Base-by-base conservation (phyloP, 2,113 vertebrate genomes). In the Poecile atricapillus region DNA sequence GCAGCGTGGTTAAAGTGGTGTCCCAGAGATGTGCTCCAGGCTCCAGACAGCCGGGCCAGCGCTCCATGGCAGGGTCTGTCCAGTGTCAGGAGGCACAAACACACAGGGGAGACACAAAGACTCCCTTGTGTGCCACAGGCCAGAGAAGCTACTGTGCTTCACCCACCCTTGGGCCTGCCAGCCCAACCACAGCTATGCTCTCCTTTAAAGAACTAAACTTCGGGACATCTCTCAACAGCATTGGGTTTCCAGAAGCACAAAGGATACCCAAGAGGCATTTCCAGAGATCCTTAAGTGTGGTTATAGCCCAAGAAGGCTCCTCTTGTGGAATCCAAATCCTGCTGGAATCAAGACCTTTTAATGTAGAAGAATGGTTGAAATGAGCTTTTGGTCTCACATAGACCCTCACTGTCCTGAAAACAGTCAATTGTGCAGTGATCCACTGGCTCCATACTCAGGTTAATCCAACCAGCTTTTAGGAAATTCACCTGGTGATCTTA, bases 221-320 rank as follows among this genome's bases (percentile, higher is more conserved):
- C 3, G 0, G 71, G 59, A 86, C 79, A 31, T 70, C 64, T 77
- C 56, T 81, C 69, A 47, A 31, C 1, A 11, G 60, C 47, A 5
- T 10, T 60, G 52, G 33, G 27, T 94, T 93, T 93, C 80, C 73
- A 95, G 86, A 93, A 93, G 64, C 64, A 93, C 95, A 90, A 93
- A 90, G 62, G 85, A 64, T 41, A 52, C 73, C 89, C 93, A 64
- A 46, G 25, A 83, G 91, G 91, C 35, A 0, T 81, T 93, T 94
- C 86, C 93, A 94, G 89, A 84, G 35, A 83, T 84, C 64, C 83
- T 92, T 49, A 93, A 94, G 89, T 94, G 91, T 96, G 94, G 88
- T 96, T 87, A 63, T 37, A 77, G 58, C 49, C 79, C 56, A 80
- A 60, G 83, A 86, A 81, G 83, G 44, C 60, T 92, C 11, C 43